Percentiles rank a stretch among this genome's conserved stretches.
Evolutionary conservation across 2,888 invertebrate genomes (phyloP).

Genomic region (Eudiplozoon nipponicum): DNA sequence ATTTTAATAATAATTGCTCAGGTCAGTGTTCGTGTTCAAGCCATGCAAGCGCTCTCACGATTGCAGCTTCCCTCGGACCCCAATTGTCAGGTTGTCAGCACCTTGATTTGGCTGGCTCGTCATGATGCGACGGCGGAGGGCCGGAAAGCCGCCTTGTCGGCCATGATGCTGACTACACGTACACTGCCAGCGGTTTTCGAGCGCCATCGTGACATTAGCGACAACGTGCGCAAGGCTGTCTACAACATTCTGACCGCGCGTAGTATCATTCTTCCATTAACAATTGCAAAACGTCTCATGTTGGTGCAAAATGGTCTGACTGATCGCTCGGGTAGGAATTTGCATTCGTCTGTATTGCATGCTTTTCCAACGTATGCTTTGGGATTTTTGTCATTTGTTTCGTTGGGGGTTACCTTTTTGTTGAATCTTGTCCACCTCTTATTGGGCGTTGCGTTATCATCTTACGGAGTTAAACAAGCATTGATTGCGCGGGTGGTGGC

Average conservation of each 20-base stretch:
- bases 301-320: neutral
- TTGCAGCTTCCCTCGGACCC: constrained; percentile 45
- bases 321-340: no score
- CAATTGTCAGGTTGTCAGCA: constrained; percentile 38
- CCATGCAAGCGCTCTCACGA: constrained; percentile 42
- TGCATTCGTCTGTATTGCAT: no score
- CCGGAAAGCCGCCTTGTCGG: constrained; percentile 37
- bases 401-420: no score
- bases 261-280: neutral
- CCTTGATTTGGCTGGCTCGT: constrained; percentile 21
- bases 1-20: no score
- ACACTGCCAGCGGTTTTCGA: constrained; percentile 41
- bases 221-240: constrained; percentile 38
- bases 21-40: constrained; percentile 38
- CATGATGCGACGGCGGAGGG: constrained; percentile 45
- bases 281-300: neutral
- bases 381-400: no score
- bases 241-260: constrained; percentile 29
- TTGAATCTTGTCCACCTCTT: no score
- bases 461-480: no score
- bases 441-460: no score
- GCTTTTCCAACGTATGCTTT: no score
- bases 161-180: constrained; percentile 39
- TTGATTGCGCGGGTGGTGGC: no score
- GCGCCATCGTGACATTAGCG: constrained; percentile 44